These are phyloP conservation scores for Spilosoma lubricipeda DNA, from an alignment of 2,888 invertebrate genomes.

Conservation along the genomic window DNA sequence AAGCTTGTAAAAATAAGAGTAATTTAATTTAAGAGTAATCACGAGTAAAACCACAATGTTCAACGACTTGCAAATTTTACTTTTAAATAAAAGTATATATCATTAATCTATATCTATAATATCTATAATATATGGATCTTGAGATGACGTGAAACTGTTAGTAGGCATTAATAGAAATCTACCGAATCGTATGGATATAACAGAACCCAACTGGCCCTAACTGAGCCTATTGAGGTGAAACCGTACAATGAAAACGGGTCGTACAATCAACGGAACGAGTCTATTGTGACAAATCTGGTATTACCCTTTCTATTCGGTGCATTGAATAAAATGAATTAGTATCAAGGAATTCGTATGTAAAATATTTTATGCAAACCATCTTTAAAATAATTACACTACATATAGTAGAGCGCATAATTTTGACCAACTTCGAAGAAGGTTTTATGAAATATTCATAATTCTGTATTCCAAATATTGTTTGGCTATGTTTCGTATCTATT, in stretches of 20 bases:
- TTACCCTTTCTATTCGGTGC: conserved; percentile 55
- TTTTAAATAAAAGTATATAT: too few relatives aligned
- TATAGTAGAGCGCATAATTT: not conserved
- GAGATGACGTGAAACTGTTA: conserved; percentile 10
- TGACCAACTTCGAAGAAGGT: not conserved
- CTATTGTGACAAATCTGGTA: conserved; percentile 67
- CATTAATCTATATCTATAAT: too few relatives aligned
- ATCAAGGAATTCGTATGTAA: conserved; percentile 2
- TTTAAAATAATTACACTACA: not conserved
- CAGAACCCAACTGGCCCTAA: conserved; percentile 21
- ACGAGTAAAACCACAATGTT: too few relatives aligned
- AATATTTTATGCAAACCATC: not conserved
- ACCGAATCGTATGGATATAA: conserved; percentile 46
- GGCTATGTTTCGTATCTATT: not conserved
- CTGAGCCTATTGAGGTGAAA: conserved; percentile 60
- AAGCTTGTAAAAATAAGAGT: too few relatives aligned
- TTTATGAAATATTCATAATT: not conserved
- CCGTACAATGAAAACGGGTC: conserved; percentile 66
- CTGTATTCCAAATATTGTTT: not conserved
- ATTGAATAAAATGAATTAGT: conserved; percentile 42
- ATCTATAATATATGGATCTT: too few relatives aligned
- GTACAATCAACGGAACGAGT: conserved; percentile 68
- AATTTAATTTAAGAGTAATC: too few relatives aligned
- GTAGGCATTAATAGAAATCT: conserved; percentile 48
- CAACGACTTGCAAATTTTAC: not conserved